Base-by-base conservation (phyloP, 2,888 invertebrate species). In the Nowickia ferox region DNA sequence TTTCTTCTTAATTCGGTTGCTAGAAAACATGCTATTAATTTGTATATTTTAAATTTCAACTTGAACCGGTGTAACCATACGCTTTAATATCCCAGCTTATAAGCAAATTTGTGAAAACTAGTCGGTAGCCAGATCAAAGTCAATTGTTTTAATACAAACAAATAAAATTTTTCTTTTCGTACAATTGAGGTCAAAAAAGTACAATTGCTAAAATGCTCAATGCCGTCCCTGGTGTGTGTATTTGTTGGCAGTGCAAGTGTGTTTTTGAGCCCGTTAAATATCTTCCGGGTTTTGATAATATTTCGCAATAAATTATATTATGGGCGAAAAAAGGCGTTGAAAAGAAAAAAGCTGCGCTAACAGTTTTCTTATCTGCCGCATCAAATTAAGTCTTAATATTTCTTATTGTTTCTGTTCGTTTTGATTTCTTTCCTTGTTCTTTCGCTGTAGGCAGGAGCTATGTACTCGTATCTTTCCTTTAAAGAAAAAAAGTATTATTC, bases 231-330 rank as follows among this genome's bases (percentile, higher is more conserved):
- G n/a, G 51, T 48, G 40, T 68, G 10, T 42, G n/a, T 72, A 15
- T 51, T 19, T 75, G 44, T 4, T 30, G n/a, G 22, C 40, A 42
- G 51, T 44, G 44, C n/a, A 1, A 17, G 11, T 65, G 61, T 38
- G 48, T 53, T 4, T 75, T 74, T 69, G 48, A 68, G 57, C 13
- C 53, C 57, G 69, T 68, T 68, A 55, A 79, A 76, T 83, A 76
- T 83, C 83, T 86, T 86, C 86, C 86, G 83, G 86, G 86, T 79
- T 72, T 76, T 80, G 68, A 76, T 80, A 83, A 76, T 66, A 61
- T 83, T 83, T 79, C 55, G 83, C 59, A 66, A 83, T 71, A 66
- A 84, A 75, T 66, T 66, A 51, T 17, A 51, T 63, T 77, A 65
- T 69, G 46, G 55, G 44, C 42, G 30, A 80, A 38, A 75, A 76